phyloP scores from a whole-genome alignment of 2,797 vertebrate genomes.

The Pantherophis vulpinus region DNA sequence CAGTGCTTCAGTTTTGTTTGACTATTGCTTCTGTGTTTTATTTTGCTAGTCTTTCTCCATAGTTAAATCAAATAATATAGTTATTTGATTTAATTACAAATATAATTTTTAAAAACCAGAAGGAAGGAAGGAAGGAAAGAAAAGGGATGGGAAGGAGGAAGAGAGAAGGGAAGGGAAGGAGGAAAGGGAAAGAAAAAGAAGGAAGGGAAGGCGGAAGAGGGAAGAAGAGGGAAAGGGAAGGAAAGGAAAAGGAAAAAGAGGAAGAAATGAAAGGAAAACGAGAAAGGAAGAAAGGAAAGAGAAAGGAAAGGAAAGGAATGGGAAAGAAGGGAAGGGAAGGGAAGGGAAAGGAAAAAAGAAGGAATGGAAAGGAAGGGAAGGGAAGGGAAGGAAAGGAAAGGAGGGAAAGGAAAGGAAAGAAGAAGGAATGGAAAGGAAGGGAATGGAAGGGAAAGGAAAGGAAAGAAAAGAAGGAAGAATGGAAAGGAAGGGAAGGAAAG shows the following conservation, averaged over 20 bases:
- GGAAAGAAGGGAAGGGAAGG: neutral
- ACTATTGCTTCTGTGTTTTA: neutral
- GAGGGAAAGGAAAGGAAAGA: too few species aligned
- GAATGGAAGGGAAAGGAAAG: too few species aligned
- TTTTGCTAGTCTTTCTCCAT: neutral
- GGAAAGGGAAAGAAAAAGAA: neutral
- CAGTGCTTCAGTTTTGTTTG: neutral
- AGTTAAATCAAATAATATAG: neutral
- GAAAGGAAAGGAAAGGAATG: too few species aligned
- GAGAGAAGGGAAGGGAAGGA: neutral
- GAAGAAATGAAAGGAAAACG: too few species aligned
- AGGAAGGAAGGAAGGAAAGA: neutral
- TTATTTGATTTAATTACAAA: neutral
- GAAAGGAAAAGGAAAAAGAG: neutral
- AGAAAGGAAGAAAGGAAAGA: rapidly evolving
- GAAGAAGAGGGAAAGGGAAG: too few species aligned
- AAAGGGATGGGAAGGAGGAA: too few species aligned
- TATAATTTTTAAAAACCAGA: neutral
- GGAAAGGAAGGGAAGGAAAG: neutral
- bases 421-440: neutral
- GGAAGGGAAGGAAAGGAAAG: neutral
- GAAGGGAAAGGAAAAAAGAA: neutral
- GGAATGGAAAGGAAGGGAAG: too few species aligned
- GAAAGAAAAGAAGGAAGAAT: neutral
- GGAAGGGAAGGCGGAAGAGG: neutral